Percentiles rank a stretch among this genome's conserved stretches.
phyloP scores from a whole-genome alignment of 2,797 vertebrate genomes.

The Poecilia gillii region DNA sequence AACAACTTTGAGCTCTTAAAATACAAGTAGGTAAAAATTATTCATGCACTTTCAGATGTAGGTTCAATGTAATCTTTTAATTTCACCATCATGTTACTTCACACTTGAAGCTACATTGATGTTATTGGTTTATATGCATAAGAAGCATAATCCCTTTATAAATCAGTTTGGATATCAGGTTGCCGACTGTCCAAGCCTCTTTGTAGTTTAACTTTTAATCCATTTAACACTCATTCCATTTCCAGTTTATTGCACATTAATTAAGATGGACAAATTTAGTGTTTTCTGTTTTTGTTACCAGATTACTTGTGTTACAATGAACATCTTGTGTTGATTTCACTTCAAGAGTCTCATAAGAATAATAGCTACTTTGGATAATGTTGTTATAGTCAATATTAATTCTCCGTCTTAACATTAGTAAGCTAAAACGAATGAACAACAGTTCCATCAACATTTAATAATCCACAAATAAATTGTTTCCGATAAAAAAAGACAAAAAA shows the following conservation, averaged over 20 bases:
- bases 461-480: background rate
- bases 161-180: background rate
- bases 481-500: background rate
- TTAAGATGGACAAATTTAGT: background rate
- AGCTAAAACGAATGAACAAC: background rate
- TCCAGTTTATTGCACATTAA: background rate
- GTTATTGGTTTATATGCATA: background rate
- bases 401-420: background rate
- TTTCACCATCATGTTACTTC: background rate
- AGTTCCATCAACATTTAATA: background rate
- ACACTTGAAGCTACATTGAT: background rate
- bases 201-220: background rate
- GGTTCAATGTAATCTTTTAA: background rate
- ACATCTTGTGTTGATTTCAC: background rate
- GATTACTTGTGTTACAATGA: background rate
- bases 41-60: background rate
- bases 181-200: background rate
- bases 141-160: background rate
- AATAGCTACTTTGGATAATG: background rate
- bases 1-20: background rate
- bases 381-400: background rate
- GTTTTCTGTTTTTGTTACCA: background rate
- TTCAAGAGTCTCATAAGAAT: background rate
- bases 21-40: background rate
- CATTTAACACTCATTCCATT: background rate